phyloP scores from a whole-genome alignment of 2,888 invertebrate species.

The Dugesia japonica region DNA sequence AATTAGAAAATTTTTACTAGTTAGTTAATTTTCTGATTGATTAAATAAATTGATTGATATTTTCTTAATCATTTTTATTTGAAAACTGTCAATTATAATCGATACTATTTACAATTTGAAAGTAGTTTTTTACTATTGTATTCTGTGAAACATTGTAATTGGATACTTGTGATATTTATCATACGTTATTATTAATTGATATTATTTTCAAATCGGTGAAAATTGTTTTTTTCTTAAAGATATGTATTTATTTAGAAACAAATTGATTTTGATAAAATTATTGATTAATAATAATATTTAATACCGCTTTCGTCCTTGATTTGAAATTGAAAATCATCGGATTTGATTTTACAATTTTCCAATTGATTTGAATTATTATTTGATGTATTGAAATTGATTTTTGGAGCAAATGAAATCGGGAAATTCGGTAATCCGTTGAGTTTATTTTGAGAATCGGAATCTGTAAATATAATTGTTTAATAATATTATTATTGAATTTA shows the following conservation, averaged over 20 bases:
- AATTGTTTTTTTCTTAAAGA: not conserved
- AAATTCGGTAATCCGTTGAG: not conserved
- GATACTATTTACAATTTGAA: constrained; percentile 13
- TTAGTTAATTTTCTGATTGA: too few relatives aligned
- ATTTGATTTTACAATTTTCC: constrained; percentile 1
- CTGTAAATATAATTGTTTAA: not conserved
- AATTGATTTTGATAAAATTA: not conserved
- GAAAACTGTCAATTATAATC: not conserved
- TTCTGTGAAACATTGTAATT: not conserved
- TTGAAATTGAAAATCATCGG: constrained; percentile 5
- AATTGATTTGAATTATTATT: not conserved
- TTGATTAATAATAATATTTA: not conserved
- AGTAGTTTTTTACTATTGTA: not conserved
- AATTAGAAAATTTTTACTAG: too few relatives aligned
- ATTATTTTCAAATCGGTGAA: not conserved
- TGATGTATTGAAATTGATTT: not conserved
- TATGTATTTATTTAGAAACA: not conserved
- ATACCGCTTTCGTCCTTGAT: not conserved
- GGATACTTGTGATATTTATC: not conserved
- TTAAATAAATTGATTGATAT: too few relatives aligned
- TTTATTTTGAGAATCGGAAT: not conserved
- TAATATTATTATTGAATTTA: too few relatives aligned
- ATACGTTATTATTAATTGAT: not conserved
- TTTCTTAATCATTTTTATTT: not conserved
- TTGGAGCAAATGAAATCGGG: constrained; percentile 8